A percentile compares a stretch with the other conserved stretches of the same genome.
These are phyloP conservation scores for Triplophysa yarkandensis DNA, from an alignment of 2,797 vertebrate species.

Conservation along the genomic window DNA sequence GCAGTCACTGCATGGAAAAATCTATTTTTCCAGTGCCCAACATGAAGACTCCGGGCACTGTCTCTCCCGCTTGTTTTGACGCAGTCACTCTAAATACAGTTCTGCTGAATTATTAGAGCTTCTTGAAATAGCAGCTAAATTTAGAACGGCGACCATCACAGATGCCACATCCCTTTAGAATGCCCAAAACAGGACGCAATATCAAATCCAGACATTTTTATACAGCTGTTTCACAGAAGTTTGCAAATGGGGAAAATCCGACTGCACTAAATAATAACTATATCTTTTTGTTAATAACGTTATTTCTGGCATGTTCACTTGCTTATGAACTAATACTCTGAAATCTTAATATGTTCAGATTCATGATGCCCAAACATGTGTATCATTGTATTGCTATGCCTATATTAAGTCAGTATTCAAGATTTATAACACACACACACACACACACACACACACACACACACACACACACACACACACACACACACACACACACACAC, in stretches of 20 bases:
- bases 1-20: slow-evolving; percentile 14
- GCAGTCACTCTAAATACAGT: slow-evolving; percentile 26
- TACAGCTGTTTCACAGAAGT: background rate
- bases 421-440: too few relatives aligned
- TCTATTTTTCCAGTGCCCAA: slow-evolving; percentile 28
- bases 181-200: slow-evolving; percentile 40
- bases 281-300: background rate
- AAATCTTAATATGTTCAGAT: too few relatives aligned
- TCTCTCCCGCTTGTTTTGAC: slow-evolving; percentile 4
- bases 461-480: too few relatives aligned
- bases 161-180: slow-evolving; percentile 17
- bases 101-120: slow-evolving; percentile 28
- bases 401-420: too few relatives aligned
- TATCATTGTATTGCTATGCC: too few relatives aligned
- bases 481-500: too few relatives aligned
- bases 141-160: slow-evolving; percentile 26
- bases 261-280: background rate
- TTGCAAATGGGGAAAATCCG: background rate
- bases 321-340: too few relatives aligned
- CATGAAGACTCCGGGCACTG: background rate
- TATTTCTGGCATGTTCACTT: too few relatives aligned
- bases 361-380: too few relatives aligned
- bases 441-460: too few relatives aligned
- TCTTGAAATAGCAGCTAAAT: slow-evolving; percentile 35
- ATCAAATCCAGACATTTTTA: slow-evolving; percentile 16